A percentile compares a stretch with the other conserved stretches of the same genome.
Conservation (phyloP, 1,140 invertebrate genomes). For the Polyergus mexicanus region DNA sequence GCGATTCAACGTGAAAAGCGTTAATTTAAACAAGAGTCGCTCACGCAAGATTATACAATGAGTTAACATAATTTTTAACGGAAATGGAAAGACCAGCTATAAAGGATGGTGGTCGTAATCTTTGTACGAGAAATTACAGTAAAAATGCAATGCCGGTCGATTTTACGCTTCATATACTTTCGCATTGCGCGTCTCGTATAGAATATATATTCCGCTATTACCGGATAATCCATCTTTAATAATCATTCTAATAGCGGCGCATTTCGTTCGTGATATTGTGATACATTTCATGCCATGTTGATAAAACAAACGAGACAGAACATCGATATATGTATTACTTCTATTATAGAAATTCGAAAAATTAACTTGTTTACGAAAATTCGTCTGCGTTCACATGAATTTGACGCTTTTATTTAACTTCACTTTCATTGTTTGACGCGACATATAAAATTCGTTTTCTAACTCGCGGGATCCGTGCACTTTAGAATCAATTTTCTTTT, state of each 20-base stretch:
- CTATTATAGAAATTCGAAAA: slow-evolving; percentile 12
- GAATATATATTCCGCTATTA: slow-evolving; percentile 29
- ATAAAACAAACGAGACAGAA: background rate
- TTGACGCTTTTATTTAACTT: slow-evolving; percentile 15
- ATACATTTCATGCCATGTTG: background rate
- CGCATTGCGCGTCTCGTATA: slow-evolving; percentile 31
- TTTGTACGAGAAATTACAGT: slow-evolving; percentile 69
- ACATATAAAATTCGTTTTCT: background rate
- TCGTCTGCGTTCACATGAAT: background rate
- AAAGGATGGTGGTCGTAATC: slow-evolving; percentile 35
- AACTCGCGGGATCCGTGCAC: background rate
- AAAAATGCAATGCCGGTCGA: slow-evolving; percentile 78
- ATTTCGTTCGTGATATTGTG: background rate
- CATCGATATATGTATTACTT: background rate
- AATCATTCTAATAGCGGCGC: background rate
- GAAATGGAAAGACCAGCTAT: slow-evolving; percentile 35
- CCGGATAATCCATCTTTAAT: slow-evolving; percentile 26
- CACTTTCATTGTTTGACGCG: background rate
- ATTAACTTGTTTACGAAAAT: background rate
- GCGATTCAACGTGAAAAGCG: background rate
- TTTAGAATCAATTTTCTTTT: background rate
- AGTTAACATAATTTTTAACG: slow-evolving; percentile 39
- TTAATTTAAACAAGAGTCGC: slow-evolving; percentile 54
- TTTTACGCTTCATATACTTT: slow-evolving; percentile 76
- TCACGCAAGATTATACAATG: slow-evolving; percentile 40